Conservation (phyloP, 1,140 invertebrate genomes). For the Drosophila persimilis region DNA sequence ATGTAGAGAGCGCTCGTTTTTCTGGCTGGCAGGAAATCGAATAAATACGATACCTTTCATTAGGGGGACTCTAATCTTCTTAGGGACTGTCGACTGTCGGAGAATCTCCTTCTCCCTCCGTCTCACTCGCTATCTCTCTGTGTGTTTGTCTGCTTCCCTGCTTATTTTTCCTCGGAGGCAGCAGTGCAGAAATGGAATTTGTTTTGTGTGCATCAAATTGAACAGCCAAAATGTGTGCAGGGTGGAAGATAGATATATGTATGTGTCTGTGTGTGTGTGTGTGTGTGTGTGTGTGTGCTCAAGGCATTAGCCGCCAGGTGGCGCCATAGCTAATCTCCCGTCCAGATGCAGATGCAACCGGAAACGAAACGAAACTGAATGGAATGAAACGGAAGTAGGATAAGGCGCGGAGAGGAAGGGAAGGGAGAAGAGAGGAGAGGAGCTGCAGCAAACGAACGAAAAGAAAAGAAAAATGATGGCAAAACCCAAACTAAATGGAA, state of each 20-base stretch:
- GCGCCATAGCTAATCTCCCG: conserved; percentile 43
- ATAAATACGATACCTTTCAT: conserved; percentile 19
- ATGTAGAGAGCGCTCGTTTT: not conserved
- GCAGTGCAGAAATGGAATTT: conserved; percentile 47
- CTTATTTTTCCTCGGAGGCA: not conserved
- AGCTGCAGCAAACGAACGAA: too few relatives aligned
- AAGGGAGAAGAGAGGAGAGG: too few relatives aligned
- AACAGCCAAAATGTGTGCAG: conserved; percentile 70
- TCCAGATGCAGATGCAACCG: conserved; percentile 14
- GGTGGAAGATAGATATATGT: conserved; percentile 19
- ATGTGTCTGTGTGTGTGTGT: not conserved
- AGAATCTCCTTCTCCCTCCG: conserved; percentile 27
- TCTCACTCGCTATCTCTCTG: not conserved
- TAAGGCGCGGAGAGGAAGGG: too few relatives aligned
- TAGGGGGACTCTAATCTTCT: conserved; percentile 59
- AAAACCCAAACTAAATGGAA: conserved; percentile 51
- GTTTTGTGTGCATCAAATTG: conserved; percentile 71
- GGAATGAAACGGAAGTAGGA: conserved; percentile 53
- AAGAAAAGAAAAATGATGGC: not conserved
- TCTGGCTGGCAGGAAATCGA: conserved; percentile 6
- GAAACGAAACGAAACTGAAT: conserved; percentile 16
- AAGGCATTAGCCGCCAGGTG: conserved; percentile 37
- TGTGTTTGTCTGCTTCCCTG: not conserved
- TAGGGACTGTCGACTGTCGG: conserved; percentile 49
- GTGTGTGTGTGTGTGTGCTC: not conserved